Conservation (phyloP, 2,888 invertebrate species). For the Pandemis cinnamomeana region DNA sequence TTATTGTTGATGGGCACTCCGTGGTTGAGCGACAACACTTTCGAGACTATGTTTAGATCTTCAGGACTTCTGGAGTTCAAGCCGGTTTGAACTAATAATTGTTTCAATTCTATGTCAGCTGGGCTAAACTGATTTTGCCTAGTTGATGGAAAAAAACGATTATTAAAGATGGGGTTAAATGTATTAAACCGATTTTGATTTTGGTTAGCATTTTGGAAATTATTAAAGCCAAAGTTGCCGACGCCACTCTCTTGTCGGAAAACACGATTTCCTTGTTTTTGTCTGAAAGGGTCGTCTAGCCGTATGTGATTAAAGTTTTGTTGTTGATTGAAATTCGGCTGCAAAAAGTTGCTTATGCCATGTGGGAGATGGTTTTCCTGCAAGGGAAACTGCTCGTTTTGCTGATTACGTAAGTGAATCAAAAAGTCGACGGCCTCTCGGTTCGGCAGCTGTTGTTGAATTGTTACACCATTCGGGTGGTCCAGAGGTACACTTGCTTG, state of each 20-base stretch:
- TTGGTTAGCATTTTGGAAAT: constrained; percentile 50
- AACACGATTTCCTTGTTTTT: constrained; percentile 74
- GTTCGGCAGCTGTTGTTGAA: constrained; percentile 85
- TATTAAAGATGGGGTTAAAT: constrained; percentile 63
- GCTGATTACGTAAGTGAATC: constrained; percentile 74
- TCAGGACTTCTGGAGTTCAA: constrained; percentile 86
- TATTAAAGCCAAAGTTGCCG: constrained; percentile 87
- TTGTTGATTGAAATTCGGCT: constrained; percentile 70
- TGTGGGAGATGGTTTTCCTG: constrained; percentile 80
- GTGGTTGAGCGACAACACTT: constrained; percentile 91
- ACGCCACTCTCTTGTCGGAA: constrained; percentile 85
- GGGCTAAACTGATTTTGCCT: constrained; percentile 70
- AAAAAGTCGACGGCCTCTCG: constrained; percentile 84
- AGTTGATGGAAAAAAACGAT: constrained; percentile 64
- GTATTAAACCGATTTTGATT: constrained; percentile 71
- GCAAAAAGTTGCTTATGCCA: constrained; percentile 72
- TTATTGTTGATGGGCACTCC: constrained; percentile 83
- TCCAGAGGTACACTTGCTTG: constrained; percentile 79
- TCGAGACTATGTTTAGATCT: constrained; percentile 92
- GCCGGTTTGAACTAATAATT: constrained; percentile 87
- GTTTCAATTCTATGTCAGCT: constrained; percentile 86
- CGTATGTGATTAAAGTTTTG: constrained; percentile 67
- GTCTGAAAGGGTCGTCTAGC: constrained; percentile 62
- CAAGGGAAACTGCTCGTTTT: constrained; percentile 75
- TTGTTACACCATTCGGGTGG: constrained; percentile 62